Evolutionary conservation across 2,888 invertebrate genomes (phyloP), one percentile per base, ranked within the genome.

Genomic region (Ophonus ardosiacus): DNA sequence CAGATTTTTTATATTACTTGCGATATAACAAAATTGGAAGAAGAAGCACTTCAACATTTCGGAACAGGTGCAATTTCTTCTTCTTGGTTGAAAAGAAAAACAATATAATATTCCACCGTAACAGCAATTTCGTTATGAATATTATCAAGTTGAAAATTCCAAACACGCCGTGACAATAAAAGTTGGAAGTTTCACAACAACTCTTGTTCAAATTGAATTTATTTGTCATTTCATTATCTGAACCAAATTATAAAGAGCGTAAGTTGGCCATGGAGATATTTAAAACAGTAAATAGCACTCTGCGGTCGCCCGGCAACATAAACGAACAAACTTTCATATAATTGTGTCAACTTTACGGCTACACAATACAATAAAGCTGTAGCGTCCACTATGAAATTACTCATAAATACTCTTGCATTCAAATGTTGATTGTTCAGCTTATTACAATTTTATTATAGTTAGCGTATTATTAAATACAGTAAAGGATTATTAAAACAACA

Each of bases 311-410:
- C 24, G 10, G 13, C 78, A 78, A 78, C 78, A 78, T 78, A 56
- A 57, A 78, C 8, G 78, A 78, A 78, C 78, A 78, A 78, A 78
- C 56, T 78, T 78, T 24, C 13, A 57, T 78, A 78, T 78, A 78
- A 57, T 78, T 78, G 57, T 57, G 78, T 78, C 21, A 56, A 24
- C 17, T 78, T 78, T 78, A 78, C 8, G 57, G 78, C 15, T 56
- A 57, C 24, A 31, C 31, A 31, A 31, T 31, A 31, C 31, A 31
- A 78, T 78, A 57, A 40, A 78, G 40, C 56, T 10, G 43, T 8
- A 10, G 43, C 43, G 43, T 10, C 43, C 43, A 51, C 43, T 51
- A 51, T 13, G 43, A 13, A 51, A 51, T 51, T 51, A 10, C 43
- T 51, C 43, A 51, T 51, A 51, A 51, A 51, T 51, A 10, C 43